Evolutionary conservation across 2,113 vertebrate species (phyloP).

Genomic region (Percina caprodes): DNA sequence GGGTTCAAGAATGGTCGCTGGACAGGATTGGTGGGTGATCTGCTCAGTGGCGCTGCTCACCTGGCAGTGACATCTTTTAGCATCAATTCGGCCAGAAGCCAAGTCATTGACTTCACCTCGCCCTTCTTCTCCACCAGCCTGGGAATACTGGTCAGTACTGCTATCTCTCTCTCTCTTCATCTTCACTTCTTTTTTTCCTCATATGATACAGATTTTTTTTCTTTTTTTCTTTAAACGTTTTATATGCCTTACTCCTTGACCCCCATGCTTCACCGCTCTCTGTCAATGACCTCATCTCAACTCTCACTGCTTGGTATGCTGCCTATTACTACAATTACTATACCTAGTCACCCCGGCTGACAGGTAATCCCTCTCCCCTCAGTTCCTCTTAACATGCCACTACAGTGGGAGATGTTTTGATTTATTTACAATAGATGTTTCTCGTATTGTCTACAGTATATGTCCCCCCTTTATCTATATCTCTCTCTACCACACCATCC

Average conservation of each 20-base stretch:
- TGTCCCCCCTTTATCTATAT: not conserved
- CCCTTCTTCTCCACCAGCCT: constrained; percentile 98
- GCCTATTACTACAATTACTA: constrained; percentile 56
- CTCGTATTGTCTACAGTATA: not conserved
- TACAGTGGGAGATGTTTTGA: not conserved
- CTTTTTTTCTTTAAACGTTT: not conserved
- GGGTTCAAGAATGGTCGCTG: constrained; percentile 89
- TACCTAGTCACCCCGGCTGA: constrained; percentile 22
- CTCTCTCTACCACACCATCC: too few species aligned
- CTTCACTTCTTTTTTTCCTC: not conserved
- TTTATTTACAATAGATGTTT: constrained; percentile 24
- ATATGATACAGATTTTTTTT: not conserved
- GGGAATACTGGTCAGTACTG: constrained; percentile 88
- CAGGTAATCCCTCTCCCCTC: constrained; percentile 37
- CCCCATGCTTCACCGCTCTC: constrained; percentile 12
- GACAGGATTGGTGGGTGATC: constrained; percentile 94
- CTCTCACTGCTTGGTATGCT: constrained; percentile 55
- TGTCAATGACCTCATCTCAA: constrained; percentile 63
- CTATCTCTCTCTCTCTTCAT: not conserved
- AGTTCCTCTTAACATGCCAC: not conserved
- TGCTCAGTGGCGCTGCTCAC: constrained; percentile 91
- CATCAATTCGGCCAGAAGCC: constrained; percentile 94
- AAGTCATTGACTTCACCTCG: constrained; percentile 96
- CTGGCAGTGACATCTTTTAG: constrained; percentile 97
- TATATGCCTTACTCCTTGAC: constrained; percentile 14